phyloP scores from a whole-genome alignment of 2,888 invertebrate genomes.

The Geotrupes spiniger region DNA sequence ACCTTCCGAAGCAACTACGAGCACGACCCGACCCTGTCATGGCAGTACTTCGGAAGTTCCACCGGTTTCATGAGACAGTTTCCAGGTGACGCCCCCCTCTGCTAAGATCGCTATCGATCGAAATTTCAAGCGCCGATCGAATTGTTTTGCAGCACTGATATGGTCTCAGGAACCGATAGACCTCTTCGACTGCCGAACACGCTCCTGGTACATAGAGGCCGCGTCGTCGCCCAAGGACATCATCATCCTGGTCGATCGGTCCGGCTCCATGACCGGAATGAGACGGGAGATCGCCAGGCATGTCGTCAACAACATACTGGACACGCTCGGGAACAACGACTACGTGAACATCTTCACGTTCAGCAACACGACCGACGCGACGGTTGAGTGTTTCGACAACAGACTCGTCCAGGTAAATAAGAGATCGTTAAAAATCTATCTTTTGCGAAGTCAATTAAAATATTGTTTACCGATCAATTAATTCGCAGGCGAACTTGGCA shows the following conservation, averaged over 20 bases:
- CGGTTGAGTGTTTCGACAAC: constrained; percentile 86
- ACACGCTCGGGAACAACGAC: constrained; percentile 96
- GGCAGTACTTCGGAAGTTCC: constrained; percentile 98
- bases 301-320: constrained; percentile 84
- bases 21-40: constrained; percentile 83
- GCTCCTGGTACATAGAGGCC: constrained; percentile 97
- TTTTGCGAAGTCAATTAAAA: too few relatives aligned
- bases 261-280: constrained; percentile 67
- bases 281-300: constrained; percentile 87
- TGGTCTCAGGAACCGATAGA: constrained; percentile 80
- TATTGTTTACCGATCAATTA: too few relatives aligned
- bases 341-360: constrained; percentile 96
- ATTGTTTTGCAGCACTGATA: constrained; percentile 61
- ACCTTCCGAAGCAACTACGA: constrained; percentile 85
- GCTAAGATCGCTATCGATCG: background rate
- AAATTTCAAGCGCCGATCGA: background rate
- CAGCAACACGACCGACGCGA: constrained; percentile 73
- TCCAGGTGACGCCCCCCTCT: constrained; percentile 85
- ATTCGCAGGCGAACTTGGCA: constrained; percentile 74
- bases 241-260: constrained; percentile 64
- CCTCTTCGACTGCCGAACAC: constrained; percentile 90
- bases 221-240: constrained; percentile 97
- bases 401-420: constrained; percentile 88
- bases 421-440: too few relatives aligned
- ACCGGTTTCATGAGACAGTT: constrained; percentile 96